phyloP scores from a whole-genome alignment of 2,888 invertebrate species.

The Dexiosoma caninum region DNA sequence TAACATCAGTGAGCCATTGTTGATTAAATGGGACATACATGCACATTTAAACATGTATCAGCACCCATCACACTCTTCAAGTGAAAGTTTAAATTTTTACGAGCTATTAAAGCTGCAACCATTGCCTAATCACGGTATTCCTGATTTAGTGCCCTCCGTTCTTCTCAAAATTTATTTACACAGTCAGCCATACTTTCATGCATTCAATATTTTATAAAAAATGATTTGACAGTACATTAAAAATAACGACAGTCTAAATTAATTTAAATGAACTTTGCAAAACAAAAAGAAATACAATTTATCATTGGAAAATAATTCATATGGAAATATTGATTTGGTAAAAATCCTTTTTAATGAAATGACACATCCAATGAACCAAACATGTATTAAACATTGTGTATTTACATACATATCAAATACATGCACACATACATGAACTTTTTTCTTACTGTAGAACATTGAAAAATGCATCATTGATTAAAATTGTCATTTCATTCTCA shows the following conservation, averaged over 20 bases:
- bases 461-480: constrained; percentile 58
- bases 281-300: constrained; percentile 1
- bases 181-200: too few species aligned
- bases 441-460: constrained; percentile 49
- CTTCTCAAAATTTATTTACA: too few species aligned
- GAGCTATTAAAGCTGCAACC: too few species aligned
- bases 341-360: constrained; percentile 40
- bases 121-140: too few species aligned
- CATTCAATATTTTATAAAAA: not conserved
- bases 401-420: not conserved
- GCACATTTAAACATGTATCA: too few species aligned
- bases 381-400: not conserved
- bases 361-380: not conserved
- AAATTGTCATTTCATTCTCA: constrained; percentile 38
- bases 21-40: too few species aligned
- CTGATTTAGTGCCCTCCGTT: too few species aligned
- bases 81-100: too few species aligned
- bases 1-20: too few species aligned
- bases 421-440: constrained; percentile 38
- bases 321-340: constrained; percentile 28
- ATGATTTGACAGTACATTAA: constrained; percentile 40
- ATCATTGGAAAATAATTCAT: constrained; percentile 2
- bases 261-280: constrained; percentile 1
- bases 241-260: constrained; percentile 29
- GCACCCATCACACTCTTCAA: too few species aligned